Evolutionary conservation across 2,113 vertebrate species (phyloP).

Genomic region (Euleptes europaea): DNA sequence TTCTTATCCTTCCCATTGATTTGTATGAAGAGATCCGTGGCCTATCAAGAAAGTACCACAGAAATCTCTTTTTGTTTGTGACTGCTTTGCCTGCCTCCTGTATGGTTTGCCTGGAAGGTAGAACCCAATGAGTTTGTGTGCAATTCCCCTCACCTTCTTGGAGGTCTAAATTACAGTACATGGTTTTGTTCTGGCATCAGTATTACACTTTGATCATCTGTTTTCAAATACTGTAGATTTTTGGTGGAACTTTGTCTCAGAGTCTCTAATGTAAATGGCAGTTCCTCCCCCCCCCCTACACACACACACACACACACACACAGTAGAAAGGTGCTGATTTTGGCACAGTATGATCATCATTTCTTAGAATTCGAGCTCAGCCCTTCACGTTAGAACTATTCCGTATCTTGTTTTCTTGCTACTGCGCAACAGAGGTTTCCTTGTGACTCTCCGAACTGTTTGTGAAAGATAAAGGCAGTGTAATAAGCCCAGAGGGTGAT

Average conservation of each 20-base stretch:
- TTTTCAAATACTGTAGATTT: background rate
- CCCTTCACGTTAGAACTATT: background rate
- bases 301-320: background rate
- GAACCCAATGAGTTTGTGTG: background rate
- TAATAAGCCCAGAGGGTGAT: slow-evolving; percentile 47
- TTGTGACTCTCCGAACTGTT: slow-evolving; percentile 31
- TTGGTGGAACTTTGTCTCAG: background rate
- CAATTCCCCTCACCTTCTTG: background rate
- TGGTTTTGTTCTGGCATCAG: background rate
- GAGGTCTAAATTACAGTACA: background rate
- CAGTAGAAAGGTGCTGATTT: slow-evolving; percentile 8
- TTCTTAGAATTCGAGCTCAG: slow-evolving; percentile 6
- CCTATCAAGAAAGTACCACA: background rate
- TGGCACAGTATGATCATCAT: background rate
- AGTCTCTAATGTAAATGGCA: background rate
- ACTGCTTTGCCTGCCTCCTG: background rate
- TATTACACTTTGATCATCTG: background rate
- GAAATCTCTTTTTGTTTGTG: background rate
- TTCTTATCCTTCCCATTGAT: background rate
- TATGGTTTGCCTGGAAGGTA: background rate
- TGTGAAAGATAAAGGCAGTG: slow-evolving; percentile 34
- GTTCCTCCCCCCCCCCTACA: background rate
- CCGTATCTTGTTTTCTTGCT: slow-evolving; percentile 29
- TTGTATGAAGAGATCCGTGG: background rate
- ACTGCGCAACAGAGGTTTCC: slow-evolving; percentile 10